phyloP scores from a whole-genome alignment of 35 echinoderm and acorn worm genomes.

The Strongylocentrotus purpuratus region DNA sequence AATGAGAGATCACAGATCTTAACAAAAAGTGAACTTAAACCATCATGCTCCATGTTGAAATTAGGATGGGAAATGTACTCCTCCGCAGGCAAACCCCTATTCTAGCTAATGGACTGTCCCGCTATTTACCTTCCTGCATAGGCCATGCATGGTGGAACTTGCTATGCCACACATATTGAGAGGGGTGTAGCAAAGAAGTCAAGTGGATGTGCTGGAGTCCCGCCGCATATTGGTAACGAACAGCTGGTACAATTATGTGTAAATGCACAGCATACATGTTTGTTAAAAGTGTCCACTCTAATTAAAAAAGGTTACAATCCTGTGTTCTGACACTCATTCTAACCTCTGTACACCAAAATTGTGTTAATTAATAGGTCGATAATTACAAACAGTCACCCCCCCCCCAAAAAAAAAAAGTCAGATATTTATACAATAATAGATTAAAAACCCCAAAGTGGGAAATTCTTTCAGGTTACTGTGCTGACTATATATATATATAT shows the following conservation, averaged over 20 bases:
- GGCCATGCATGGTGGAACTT: conserved; percentile 31
- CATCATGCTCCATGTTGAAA: not conserved
- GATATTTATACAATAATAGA: too few species aligned
- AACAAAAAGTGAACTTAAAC: not conserved
- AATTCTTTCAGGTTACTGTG: too few species aligned
- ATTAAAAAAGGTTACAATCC: not conserved
- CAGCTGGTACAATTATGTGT: conserved; percentile 5
- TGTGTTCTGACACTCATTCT: not conserved
- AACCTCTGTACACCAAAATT: too few species aligned
- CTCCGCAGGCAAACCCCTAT: not conserved
- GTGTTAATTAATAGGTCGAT: too few species aligned
- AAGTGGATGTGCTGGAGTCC: conserved; percentile 47
- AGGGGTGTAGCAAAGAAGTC: conserved; percentile 3
- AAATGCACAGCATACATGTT: not conserved
- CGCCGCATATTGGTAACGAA: not conserved
- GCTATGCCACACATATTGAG: conserved; percentile 3
- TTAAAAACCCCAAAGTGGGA: too few species aligned
- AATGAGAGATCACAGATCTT: too few species aligned
- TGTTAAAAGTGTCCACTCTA: not conserved
- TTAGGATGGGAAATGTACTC: not conserved
- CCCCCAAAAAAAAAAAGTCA: too few species aligned
- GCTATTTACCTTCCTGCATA: conserved; percentile 46
- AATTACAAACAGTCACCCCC: too few species aligned
- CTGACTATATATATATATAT: too few species aligned
- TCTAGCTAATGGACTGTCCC: not conserved